phyloP scores from a whole-genome alignment of 1,140 invertebrate species.

The Drosophila mauritiana region DNA sequence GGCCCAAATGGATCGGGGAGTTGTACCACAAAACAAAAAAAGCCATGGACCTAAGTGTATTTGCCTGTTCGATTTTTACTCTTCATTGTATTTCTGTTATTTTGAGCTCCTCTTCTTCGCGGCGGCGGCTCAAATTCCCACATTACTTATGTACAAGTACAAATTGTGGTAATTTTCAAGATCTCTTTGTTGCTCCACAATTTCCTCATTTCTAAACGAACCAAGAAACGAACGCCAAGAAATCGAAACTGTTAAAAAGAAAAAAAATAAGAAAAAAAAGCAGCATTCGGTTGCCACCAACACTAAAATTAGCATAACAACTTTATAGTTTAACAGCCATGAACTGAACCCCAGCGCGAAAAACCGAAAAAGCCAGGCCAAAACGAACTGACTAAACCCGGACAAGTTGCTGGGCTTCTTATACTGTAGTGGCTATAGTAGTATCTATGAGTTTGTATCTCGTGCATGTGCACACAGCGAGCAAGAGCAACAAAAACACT shows the following conservation, averaged over 20 bases:
- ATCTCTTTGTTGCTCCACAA: conserved; percentile 80
- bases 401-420: conserved; percentile 6
- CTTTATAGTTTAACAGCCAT: conserved; percentile 84
- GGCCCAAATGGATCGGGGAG: conserved; percentile 28
- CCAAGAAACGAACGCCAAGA: conserved; percentile 21
- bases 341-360: conserved; percentile 18
- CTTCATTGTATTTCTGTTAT: conserved; percentile 32
- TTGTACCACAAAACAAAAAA: background rate
- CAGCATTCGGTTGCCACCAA: conserved; percentile 57
- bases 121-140: conserved; percentile 62
- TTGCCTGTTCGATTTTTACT: conserved; percentile 71
- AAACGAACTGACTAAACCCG: conserved; percentile 37
- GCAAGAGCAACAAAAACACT: background rate
- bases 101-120: conserved; percentile 9
- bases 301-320: conserved; percentile 85
- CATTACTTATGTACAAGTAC: conserved; percentile 83
- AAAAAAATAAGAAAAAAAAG: conserved; percentile 20
- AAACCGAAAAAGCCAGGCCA: conserved; percentile 30
- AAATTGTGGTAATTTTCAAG: conserved; percentile 83
- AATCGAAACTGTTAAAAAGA: conserved; percentile 17
- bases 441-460: conserved; percentile 80
- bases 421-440: background rate
- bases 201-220: conserved; percentile 78
- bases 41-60: conserved; percentile 58
- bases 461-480: conserved; percentile 55